Evolutionary conservation across 2,797 vertebrate species (phyloP).

Genomic region (Lepilemur septentrionalis): DNA sequence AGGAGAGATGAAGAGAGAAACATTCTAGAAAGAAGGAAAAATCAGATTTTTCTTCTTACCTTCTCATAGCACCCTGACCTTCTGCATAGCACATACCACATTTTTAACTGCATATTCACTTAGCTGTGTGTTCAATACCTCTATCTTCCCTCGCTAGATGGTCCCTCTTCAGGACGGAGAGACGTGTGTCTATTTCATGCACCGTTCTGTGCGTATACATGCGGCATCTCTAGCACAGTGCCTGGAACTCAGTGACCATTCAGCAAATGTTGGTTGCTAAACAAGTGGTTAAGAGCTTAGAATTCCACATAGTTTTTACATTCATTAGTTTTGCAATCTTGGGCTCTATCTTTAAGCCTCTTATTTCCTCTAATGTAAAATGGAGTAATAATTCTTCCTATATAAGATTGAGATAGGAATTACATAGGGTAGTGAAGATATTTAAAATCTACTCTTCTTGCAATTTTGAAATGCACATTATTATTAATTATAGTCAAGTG

Average conservation of each 20-base stretch:
- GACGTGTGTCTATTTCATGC: not conserved
- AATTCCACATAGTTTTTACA: not conserved
- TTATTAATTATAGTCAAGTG: not conserved
- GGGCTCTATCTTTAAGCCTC: not conserved
- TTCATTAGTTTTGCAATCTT: not conserved
- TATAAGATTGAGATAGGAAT: not conserved
- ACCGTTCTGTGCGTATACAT: accelerated
- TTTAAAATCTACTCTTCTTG: not conserved
- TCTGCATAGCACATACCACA: not conserved
- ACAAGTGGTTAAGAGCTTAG: not conserved
- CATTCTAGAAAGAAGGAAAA: not conserved
- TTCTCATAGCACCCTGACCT: not conserved
- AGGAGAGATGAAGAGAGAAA: not conserved
- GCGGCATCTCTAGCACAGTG: not conserved
- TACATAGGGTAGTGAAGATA: not conserved
- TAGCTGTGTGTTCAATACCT: not conserved
- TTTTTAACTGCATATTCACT: not conserved
- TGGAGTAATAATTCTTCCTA: not conserved
- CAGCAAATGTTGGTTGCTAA: not conserved
- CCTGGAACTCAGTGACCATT: not conserved
- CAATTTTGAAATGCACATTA: not conserved
- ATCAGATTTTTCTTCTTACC: not conserved
- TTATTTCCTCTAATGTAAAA: not conserved
- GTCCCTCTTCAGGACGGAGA: not conserved
- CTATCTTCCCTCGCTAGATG: not conserved